Percentiles rank a stretch among this genome's conserved stretches.
Conservation (phyloP, 2,113 vertebrate genomes). For the Scolopax mira region DNA sequence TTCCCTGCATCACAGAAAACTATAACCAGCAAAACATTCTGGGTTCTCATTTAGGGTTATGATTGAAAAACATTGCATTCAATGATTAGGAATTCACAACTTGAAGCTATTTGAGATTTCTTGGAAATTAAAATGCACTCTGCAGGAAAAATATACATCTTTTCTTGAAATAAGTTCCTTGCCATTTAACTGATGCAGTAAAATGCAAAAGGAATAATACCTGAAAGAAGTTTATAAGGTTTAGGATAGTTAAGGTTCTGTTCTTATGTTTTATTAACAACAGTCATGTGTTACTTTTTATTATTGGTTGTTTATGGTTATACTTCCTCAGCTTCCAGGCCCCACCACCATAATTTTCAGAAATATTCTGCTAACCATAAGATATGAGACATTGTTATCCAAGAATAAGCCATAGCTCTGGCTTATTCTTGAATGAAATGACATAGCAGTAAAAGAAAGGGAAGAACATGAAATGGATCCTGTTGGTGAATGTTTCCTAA, state of each 20-base stretch:
- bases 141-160: background rate
- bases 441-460: background rate
- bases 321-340: background rate
- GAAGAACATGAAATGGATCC: background rate
- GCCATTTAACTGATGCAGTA: background rate
- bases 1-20: background rate
- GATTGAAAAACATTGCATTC: conserved; percentile 15
- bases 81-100: background rate
- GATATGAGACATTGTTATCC: background rate
- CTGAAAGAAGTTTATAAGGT: background rate
- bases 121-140: background rate
- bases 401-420: background rate
- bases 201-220: background rate
- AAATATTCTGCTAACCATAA: background rate
- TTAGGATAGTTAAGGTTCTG: background rate
- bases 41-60: background rate
- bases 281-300: background rate
- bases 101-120: background rate
- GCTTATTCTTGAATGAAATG: background rate
- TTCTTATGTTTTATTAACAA: background rate
- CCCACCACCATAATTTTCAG: background rate
- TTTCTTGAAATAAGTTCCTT: background rate
- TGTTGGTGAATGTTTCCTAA: background rate
- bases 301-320: background rate
- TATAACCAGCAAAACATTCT: background rate